Evolutionary conservation across 2,888 invertebrate species (phyloP), one percentile per base, ranked within the genome.

Genomic region (Meiosimyza decipiens): DNA sequence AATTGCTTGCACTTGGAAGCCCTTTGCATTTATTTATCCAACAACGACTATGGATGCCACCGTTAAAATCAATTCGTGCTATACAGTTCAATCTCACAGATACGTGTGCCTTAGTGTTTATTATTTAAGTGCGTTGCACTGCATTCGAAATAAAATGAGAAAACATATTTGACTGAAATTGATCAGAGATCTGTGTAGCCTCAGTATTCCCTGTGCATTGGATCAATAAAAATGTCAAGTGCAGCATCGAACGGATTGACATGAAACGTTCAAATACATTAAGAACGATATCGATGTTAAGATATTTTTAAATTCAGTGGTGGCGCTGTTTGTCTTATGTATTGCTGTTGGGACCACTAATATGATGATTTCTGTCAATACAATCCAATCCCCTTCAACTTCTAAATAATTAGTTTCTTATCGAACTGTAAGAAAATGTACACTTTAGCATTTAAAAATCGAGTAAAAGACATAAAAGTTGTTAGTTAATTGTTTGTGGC

Each of bases 201-300:
- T 9, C 0, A 40, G 40, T 40, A 40, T 40, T 69, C 76, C 66
- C 75, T 74, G 70, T 57, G 63, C 28, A 74, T 75, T 76, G 76
- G 76, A 76, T 73, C 77, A 75, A 78, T 78, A 78, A 79, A 79
- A 78, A 73, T 70, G 71, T 72, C 64, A 15, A 52, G 51, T 13
- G 22, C 22, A 40, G 62, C 62, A 55, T 33, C 70, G 13, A 62
- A 52, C 70, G 16, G 18, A 55, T 55, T 66, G 54, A 66, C 66
- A 66, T n/a, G 54, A 28, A 49, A 15, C 51, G 28, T 22, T 51
- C 51, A 11, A 18, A 22, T 51, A n/a, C 50, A 6, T 22, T 13
- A 65, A 40, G 12, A 18, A n/a, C 16, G 63, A 6, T 57, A 6
- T 57, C 22, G 11, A 57, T 57, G 28, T 28, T 15, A 3, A 11